phyloP scores from a whole-genome alignment of 2,888 invertebrate genomes.

The Diogma glabrata region DNA sequence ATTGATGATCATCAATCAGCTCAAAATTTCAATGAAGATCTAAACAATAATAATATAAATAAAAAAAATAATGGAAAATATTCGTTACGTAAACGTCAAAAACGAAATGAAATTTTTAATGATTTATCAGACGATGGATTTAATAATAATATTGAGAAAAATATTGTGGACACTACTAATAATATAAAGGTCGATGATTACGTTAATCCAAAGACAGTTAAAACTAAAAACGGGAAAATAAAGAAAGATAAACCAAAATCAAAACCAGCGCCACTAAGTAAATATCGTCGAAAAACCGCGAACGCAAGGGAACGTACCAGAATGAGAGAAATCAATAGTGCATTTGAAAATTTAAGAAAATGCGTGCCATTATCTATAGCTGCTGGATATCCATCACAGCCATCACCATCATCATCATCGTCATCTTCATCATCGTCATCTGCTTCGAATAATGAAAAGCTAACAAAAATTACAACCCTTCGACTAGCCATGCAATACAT shows the following conservation, averaged over 20 bases:
- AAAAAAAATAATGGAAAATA: constrained; percentile 57
- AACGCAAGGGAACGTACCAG: constrained; percentile 78
- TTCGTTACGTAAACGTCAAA: constrained; percentile 52
- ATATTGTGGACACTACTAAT: background rate
- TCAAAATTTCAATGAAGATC: too few relatives aligned
- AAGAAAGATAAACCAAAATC: constrained; percentile 41
- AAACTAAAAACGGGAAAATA: constrained; percentile 27
- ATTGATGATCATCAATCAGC: too few relatives aligned
- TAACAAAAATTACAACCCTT: constrained; percentile 82
- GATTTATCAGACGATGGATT: background rate
- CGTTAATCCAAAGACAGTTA: constrained; percentile 2
- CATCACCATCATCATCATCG: constrained; percentile 18
- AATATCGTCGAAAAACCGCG: constrained; percentile 80
- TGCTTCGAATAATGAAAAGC: constrained; percentile 55
- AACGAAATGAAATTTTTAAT: constrained; percentile 30
- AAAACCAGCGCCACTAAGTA: constrained; percentile 66
- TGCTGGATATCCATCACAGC: constrained; percentile 23
- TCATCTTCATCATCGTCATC: constrained; percentile 5
- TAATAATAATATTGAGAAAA: too few relatives aligned
- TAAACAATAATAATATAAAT: constrained; percentile 33
- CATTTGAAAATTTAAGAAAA: constrained; percentile 68
- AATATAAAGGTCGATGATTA: too few relatives aligned
- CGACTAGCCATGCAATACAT: constrained; percentile 83
- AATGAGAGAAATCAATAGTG: constrained; percentile 83
- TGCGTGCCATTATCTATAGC: constrained; percentile 52